A percentile compares a stretch with the other conserved stretches of the same genome.
Evolutionary conservation across 2,113 vertebrate genomes (phyloP).

Genomic region (Chelonoidis abingdonii): DNA sequence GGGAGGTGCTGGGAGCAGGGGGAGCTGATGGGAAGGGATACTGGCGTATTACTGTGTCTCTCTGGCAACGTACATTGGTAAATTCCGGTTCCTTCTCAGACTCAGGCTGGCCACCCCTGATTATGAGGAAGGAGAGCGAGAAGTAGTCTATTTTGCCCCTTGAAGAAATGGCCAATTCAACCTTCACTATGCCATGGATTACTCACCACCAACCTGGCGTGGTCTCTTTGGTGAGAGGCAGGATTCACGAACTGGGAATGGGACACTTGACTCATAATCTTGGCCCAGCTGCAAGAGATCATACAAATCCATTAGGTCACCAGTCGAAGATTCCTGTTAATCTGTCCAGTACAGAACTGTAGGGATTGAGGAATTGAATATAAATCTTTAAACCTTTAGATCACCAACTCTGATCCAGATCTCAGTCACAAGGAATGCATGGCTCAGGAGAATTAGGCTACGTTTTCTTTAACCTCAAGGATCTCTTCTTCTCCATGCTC

Average conservation of each 20-base stretch:
- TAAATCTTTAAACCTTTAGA: background rate
- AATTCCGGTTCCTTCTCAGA: too few species aligned
- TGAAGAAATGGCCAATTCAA: background rate
- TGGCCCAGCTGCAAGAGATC: conserved; percentile 73
- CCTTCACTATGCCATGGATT: background rate
- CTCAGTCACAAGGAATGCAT: background rate
- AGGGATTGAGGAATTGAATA: background rate
- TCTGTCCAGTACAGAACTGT: background rate
- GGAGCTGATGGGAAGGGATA: too few species aligned
- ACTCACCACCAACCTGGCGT: conserved; percentile 87
- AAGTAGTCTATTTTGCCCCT: background rate
- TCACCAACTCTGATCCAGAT: background rate
- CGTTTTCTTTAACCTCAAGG: background rate
- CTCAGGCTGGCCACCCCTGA: background rate
- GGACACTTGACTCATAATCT: conserved; percentile 76
- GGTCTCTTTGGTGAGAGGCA: conserved; percentile 83
- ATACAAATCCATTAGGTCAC: background rate
- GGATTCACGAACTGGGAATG: conserved; percentile 83
- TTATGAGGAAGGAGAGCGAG: background rate
- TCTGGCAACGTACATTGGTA: too few species aligned
- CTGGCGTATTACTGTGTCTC: too few species aligned
- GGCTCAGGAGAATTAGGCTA: background rate
- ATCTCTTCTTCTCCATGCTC: background rate
- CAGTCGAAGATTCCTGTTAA: background rate
- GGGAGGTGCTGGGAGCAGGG: too few species aligned